Evolutionary conservation across 2,888 invertebrate genomes (phyloP).

Genomic region (Argyresthia goedartella): DNA sequence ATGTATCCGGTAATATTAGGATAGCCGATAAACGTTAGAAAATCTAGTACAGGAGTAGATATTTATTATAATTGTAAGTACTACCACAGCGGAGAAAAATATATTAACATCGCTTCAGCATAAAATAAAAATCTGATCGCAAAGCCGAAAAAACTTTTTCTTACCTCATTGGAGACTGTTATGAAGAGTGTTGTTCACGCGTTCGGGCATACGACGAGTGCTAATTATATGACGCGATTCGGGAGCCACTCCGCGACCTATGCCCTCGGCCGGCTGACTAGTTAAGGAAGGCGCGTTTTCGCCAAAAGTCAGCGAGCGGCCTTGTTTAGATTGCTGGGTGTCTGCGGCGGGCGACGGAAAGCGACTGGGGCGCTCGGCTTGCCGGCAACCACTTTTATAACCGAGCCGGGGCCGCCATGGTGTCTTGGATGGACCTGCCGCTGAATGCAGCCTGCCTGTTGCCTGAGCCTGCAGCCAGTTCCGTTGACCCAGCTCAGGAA

Average conservation of each 20-base stretch:
- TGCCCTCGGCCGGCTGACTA: not conserved
- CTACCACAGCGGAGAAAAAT: too few species aligned
- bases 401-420: slow-evolving; percentile 4
- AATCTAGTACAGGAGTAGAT: too few species aligned
- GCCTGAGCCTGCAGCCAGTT: not conserved
- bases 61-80: too few species aligned
- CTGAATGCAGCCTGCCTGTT: not conserved
- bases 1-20: too few species aligned
- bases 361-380: slow-evolving; percentile 53
- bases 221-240: slow-evolving; percentile 18
- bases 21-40: not conserved
- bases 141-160: not conserved
- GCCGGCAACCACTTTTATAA: slow-evolving; percentile 53
- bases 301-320: not conserved
- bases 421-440: not conserved
- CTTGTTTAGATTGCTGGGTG: slow-evolving; percentile 11
- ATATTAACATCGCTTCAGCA: too few species aligned
- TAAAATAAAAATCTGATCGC: not conserved
- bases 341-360: slow-evolving; percentile 21
- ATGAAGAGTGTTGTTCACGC: slow-evolving; percentile 13
- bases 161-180: slow-evolving; percentile 39
- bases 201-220: too few species aligned
- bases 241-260: slow-evolving; percentile 5
- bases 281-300: not conserved
- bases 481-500: not conserved